Conservation (phyloP, 2,113 vertebrate genomes). For the Aspidoscelis tigris region DNA sequence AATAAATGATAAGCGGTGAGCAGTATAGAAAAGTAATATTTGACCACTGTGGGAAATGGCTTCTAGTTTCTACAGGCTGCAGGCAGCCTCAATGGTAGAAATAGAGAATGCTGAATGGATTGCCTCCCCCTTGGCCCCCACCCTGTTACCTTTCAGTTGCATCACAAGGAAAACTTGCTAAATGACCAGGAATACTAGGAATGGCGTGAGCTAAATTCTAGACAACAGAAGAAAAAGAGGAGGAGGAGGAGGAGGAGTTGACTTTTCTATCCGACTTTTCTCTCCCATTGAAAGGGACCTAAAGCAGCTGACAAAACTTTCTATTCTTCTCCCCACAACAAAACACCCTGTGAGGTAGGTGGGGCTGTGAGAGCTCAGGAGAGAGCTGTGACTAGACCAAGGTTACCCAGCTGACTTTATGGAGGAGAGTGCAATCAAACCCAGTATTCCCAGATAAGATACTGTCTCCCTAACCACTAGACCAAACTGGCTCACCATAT, state of each 20-base stretch:
- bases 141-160: constrained; percentile 60
- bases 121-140: constrained; percentile 55
- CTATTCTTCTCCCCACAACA: too few relatives aligned
- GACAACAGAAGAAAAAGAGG: constrained; percentile 51
- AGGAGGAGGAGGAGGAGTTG: not conserved
- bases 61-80: not conserved
- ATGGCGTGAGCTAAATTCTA: constrained; percentile 53
- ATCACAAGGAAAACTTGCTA: constrained; percentile 59
- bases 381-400: too few relatives aligned
- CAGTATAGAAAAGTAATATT: not conserved
- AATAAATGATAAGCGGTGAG: not conserved
- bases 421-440: too few relatives aligned
- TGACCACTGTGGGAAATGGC: constrained; percentile 16
- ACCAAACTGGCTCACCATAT: too few relatives aligned
- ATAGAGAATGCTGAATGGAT: constrained; percentile 6
- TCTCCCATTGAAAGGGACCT: too few relatives aligned
- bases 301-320: too few relatives aligned
- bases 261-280: too few relatives aligned
- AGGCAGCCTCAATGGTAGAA: not conserved
- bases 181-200: constrained; percentile 47
- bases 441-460: too few relatives aligned
- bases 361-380: too few relatives aligned
- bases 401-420: too few relatives aligned
- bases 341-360: too few relatives aligned
- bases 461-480: not conserved